phyloP scores from a whole-genome alignment of 2,797 vertebrate genomes.

The Pachyuromys duprasi region DNA sequence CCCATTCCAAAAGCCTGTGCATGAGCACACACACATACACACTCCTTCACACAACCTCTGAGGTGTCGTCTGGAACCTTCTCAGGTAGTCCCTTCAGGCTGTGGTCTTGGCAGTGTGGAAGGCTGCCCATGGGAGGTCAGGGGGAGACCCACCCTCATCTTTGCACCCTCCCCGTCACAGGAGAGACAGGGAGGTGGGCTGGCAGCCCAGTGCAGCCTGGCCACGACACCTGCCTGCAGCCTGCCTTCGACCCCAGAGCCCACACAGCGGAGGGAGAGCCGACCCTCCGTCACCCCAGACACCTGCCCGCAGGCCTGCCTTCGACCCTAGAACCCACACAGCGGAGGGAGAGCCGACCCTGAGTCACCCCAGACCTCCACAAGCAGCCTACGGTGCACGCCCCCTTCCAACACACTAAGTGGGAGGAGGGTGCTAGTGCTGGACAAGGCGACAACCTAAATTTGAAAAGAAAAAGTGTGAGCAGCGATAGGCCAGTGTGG shows the following conservation, averaged over 20 bases:
- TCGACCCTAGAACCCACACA: background rate
- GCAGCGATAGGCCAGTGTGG: background rate
- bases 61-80: background rate
- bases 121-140: background rate
- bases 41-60: slow-evolving; percentile 3
- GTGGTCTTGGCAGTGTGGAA: background rate
- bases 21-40: background rate
- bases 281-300: background rate
- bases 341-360: background rate
- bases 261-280: background rate
- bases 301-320: background rate
- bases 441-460: background rate
- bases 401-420: background rate
- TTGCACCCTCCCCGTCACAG: too few species aligned
- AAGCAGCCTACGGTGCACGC: background rate
- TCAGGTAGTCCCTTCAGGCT: background rate
- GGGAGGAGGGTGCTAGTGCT: background rate
- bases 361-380: background rate
- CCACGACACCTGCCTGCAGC: too few species aligned
- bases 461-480: background rate
- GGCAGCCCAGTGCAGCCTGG: background rate
- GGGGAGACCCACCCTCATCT: background rate
- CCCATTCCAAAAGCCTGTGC: background rate
- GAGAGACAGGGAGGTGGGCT: background rate
- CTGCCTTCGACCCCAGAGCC: background rate